Percentiles rank a stretch among this genome's conserved stretches.
Evolutionary conservation across 2,113 vertebrate species (phyloP).

Genomic region (Prunella himalayana): DNA sequence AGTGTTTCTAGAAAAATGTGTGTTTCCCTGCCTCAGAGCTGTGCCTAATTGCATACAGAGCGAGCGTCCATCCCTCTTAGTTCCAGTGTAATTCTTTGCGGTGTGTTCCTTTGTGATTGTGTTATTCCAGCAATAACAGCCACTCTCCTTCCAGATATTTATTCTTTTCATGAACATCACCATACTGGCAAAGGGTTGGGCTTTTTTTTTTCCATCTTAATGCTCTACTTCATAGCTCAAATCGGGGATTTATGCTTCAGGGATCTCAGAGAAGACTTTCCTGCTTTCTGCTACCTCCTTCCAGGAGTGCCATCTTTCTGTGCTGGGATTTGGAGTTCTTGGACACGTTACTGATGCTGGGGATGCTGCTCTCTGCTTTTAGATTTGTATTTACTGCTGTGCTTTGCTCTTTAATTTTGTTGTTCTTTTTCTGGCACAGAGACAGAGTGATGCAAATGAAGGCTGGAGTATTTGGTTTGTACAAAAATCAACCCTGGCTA

Average conservation of each 20-base stretch:
- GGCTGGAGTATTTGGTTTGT: background rate
- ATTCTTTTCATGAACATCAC: slow-evolving; percentile 60
- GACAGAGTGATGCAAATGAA: background rate
- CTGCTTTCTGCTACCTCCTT: slow-evolving; percentile 2
- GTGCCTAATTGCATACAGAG: slow-evolving; percentile 42
- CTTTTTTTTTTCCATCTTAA: background rate
- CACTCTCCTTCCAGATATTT: slow-evolving; percentile 55
- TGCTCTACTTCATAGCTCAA: slow-evolving; percentile 34
- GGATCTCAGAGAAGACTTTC: background rate
- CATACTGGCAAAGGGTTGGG: background rate
- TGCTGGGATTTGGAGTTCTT: background rate
- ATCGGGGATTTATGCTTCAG: slow-evolving; percentile 18
- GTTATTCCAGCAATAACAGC: slow-evolving; percentile 58
- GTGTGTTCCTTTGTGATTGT: slow-evolving; percentile 57
- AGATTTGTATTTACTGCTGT: background rate
- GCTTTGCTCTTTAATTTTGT: slow-evolving; percentile 14
- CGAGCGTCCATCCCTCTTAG: slow-evolving; percentile 1
- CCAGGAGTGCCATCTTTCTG: background rate
- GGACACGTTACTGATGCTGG: slow-evolving; percentile 18
- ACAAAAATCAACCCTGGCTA: background rate
- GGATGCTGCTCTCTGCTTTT: background rate
- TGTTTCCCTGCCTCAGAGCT: slow-evolving; percentile 39
- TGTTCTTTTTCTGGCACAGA: background rate
- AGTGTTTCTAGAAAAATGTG: slow-evolving; percentile 23
- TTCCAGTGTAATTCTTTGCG: slow-evolving; percentile 52